Conservation (phyloP, 2,888 invertebrate species). For the Lissonota sp. region DNA sequence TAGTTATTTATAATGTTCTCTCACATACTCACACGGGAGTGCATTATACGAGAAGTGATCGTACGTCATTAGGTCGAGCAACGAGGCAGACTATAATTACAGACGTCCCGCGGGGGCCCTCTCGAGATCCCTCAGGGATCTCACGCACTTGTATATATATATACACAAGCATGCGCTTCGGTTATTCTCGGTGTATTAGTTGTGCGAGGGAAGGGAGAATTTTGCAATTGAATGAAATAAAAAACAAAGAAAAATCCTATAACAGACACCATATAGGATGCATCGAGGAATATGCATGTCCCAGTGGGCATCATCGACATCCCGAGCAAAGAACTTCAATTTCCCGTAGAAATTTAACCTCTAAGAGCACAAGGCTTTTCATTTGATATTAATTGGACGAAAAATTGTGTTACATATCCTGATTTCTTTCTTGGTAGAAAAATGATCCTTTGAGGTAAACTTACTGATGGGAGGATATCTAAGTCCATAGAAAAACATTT, state of each 20-base stretch:
- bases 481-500: too few species aligned
- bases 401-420: too few species aligned
- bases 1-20: conserved; percentile 49
- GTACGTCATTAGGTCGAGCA: conserved; percentile 64
- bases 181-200: conserved; percentile 8
- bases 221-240: conserved; percentile 26
- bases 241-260: conserved; percentile 9
- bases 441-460: too few species aligned
- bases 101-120: conserved; percentile 50
- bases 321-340: too few species aligned
- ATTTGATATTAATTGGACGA: too few species aligned
- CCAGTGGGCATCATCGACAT: too few species aligned
- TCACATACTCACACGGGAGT: conserved; percentile 39
- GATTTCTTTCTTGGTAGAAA: too few species aligned
- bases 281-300: conserved; percentile 5
- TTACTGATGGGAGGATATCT: too few species aligned
- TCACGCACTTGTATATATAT: conserved; percentile 49
- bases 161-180: neutral
- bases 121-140: conserved; percentile 36
- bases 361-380: too few species aligned
- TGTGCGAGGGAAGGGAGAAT: conserved; percentile 1
- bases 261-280: conserved; percentile 42
- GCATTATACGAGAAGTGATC: conserved; percentile 57
- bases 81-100: conserved; percentile 61
- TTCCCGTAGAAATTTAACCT: too few species aligned